phyloP scores from a whole-genome alignment of 2,113 vertebrate species.

The Rhabdornis inornatus region DNA sequence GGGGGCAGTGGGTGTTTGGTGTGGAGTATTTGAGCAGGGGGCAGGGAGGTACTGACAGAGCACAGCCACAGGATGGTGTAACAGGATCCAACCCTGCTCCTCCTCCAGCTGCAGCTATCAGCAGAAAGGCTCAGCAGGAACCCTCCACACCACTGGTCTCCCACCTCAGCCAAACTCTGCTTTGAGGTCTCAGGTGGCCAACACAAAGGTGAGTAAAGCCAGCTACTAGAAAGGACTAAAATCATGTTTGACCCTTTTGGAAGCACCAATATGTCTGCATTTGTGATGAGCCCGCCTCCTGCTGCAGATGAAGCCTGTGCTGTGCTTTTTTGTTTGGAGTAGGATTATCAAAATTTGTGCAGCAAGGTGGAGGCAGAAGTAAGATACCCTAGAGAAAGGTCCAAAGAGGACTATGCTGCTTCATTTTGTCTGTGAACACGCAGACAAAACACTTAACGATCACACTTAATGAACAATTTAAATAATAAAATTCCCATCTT shows the following conservation, averaged over 20 bases:
- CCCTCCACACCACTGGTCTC: background rate
- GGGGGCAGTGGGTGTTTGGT: background rate
- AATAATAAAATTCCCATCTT: background rate
- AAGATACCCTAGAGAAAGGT: background rate
- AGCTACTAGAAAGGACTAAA: background rate
- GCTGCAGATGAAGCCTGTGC: background rate
- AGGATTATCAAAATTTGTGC: background rate
- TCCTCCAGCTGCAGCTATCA: background rate
- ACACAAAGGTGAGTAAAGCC: background rate
- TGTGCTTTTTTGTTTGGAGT: background rate
- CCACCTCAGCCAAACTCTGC: background rate
- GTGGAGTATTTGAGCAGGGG: background rate
- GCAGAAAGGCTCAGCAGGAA: background rate
- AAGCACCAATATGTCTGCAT: background rate
- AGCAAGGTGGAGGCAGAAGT: background rate
- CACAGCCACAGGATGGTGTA: accelerated
- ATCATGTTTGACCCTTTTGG: background rate
- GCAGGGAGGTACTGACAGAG: background rate
- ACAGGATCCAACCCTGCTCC: background rate
- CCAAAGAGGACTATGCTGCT: background rate
- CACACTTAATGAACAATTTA: background rate
- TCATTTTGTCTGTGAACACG: background rate
- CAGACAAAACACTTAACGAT: too few species aligned
- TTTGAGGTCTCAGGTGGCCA: background rate
- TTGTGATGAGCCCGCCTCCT: background rate